These are phyloP conservation scores for Dysdera silvatica DNA, from an alignment of 1,140 invertebrate genomes.

Conservation along the genomic window DNA sequence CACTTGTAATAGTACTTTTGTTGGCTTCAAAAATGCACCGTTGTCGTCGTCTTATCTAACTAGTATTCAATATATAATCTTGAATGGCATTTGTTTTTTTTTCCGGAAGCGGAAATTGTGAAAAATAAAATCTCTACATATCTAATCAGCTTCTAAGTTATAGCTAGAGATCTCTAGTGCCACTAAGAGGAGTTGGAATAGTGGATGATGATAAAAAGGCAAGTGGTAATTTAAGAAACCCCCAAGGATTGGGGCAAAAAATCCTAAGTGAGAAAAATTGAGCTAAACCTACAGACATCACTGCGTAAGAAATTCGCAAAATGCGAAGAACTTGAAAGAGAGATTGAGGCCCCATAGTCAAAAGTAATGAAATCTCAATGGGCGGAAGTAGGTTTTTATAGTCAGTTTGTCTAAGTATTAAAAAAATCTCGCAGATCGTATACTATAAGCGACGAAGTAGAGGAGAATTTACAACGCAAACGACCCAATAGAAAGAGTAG, in stretches of 20 bases:
- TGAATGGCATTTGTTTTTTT: slow-evolving; percentile 28
- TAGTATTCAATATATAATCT: too few species aligned
- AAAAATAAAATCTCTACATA: slow-evolving; percentile 27
- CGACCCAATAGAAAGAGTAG: too few species aligned
- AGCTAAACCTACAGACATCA: slow-evolving; percentile 11
- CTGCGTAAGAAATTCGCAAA: slow-evolving; percentile 23
- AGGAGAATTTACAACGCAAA: slow-evolving; percentile 24
- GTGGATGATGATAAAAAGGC: slow-evolving; percentile 23
- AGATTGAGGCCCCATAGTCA: slow-evolving; percentile 28
- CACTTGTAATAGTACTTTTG: slow-evolving; percentile 30
- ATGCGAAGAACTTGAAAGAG: slow-evolving; percentile 26
- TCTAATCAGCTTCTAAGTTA: slow-evolving; percentile 9
- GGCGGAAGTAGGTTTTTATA: slow-evolving; percentile 27
- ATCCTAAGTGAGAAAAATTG: slow-evolving; percentile 27
- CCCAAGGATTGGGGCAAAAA: too few species aligned
- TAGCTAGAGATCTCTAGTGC: neutral
- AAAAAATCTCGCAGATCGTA: slow-evolving; percentile 30
- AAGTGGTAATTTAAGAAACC: slow-evolving; percentile 24
- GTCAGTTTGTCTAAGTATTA: too few species aligned
- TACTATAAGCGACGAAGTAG: slow-evolving; percentile 30
- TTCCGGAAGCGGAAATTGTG: slow-evolving; percentile 22
- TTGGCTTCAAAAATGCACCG: slow-evolving; percentile 20
- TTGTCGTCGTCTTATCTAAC: too few species aligned
- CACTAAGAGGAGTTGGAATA: slow-evolving; percentile 11
- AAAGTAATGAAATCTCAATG: slow-evolving; percentile 28